Percentiles rank a stretch among this genome's conserved stretches.
Conservation (phyloP, 2,888 invertebrate species). For the Diadegma fenestrale region DNA sequence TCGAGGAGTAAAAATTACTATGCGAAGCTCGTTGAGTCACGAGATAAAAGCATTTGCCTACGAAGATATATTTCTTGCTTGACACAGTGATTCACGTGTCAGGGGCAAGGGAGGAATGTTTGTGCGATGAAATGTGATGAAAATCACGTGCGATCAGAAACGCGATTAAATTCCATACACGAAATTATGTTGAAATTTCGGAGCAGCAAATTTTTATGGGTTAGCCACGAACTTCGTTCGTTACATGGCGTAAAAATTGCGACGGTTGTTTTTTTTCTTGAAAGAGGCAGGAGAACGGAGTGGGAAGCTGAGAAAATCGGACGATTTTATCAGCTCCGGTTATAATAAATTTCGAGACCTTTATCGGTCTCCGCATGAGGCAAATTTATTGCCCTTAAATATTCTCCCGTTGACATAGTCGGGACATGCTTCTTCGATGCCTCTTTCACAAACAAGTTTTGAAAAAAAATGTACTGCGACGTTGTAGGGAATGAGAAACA, state of each 20-base stretch:
- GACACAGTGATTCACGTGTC: constrained; percentile 60
- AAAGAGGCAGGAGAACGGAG: not conserved
- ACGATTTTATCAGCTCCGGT: constrained; percentile 62
- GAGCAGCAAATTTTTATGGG: not conserved
- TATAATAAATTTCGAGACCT: constrained; percentile 64
- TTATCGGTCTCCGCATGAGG: constrained; percentile 62
- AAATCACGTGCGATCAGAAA: constrained; percentile 33
- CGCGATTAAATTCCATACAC: not conserved
- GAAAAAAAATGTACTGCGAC: not conserved
- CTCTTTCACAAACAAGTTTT: constrained; percentile 4
- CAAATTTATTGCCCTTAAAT: constrained; percentile 76
- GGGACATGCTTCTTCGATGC: constrained; percentile 34
- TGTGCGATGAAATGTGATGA: not conserved
- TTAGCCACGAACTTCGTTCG: not conserved
- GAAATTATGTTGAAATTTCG: not conserved
- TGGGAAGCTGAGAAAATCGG: constrained; percentile 23
- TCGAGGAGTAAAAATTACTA: constrained; percentile 27
- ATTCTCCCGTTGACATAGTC: constrained; percentile 72
- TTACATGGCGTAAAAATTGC: not conserved
- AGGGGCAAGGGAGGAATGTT: not conserved
- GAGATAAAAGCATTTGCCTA: constrained; percentile 58
- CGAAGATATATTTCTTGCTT: constrained; percentile 52
- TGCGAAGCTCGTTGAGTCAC: constrained; percentile 41
- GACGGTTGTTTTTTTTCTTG: not conserved
- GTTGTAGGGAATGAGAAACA: not conserved